Percentiles rank a stretch among this genome's conserved stretches.
Evolutionary conservation across 1,140 invertebrate genomes (phyloP).

Genomic region (Dendroctonus valens): DNA sequence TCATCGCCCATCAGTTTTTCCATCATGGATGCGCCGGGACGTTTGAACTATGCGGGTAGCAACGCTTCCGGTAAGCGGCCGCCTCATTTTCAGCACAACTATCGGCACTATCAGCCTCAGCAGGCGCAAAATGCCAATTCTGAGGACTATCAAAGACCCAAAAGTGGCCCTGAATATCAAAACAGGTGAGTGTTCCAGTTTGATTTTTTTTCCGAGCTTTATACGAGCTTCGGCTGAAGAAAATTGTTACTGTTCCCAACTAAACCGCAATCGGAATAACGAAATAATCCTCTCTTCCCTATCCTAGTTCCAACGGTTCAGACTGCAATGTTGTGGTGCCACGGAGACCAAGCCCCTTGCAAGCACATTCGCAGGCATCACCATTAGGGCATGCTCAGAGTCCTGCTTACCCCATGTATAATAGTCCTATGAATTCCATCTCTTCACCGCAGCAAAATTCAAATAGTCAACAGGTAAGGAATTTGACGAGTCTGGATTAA

Average conservation of each 20-base stretch:
- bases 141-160: conserved; percentile 65
- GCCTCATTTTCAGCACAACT: conserved; percentile 44
- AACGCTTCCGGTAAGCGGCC: conserved; percentile 50
- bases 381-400: conserved; percentile 67
- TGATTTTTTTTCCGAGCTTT: no score
- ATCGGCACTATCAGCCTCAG: conserved; percentile 49
- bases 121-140: conserved; percentile 62
- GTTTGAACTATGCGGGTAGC: conserved; percentile 59
- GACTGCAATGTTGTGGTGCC: conserved; percentile 66
- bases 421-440: conserved; percentile 69
- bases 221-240: no score
- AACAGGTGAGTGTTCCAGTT: conserved; percentile 18
- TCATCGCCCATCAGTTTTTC: conserved; percentile 74
- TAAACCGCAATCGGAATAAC: background rate
- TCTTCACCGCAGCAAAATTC: conserved; percentile 68
- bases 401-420: conserved; percentile 75
- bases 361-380: conserved; percentile 51
- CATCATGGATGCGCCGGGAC: conserved; percentile 65
- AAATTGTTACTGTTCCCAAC: background rate
- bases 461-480: conserved; percentile 49
- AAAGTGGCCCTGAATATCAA: conserved; percentile 56
- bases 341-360: conserved; percentile 66
- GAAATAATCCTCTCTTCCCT: background rate
- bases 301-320: conserved; percentile 49
- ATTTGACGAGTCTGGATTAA: background rate